Evolutionary conservation across 1,140 invertebrate genomes (phyloP), one percentile per base, ranked within the genome.

Genomic region (Cecropterus lyciades): DNA sequence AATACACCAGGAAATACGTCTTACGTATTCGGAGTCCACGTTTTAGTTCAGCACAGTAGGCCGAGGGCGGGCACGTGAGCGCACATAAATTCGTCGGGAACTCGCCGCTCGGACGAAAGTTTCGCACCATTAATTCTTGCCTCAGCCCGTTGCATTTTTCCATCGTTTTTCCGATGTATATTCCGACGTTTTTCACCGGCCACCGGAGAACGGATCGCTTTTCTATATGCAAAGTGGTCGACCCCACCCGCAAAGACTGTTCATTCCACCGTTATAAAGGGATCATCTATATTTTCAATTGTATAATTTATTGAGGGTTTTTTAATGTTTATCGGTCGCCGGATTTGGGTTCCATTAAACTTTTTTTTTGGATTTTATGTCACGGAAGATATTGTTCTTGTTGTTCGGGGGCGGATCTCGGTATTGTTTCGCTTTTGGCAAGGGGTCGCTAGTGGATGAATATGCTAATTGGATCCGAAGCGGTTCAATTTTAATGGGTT

Each of bases 311-410:
- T 89, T 83, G 73, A 59, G 79, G 85, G 85, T 87, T 80, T 84
- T 78, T 76, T 73, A 73, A 76, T 75, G 77, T 86, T 84, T 87
- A 89, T 89, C 80, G 86, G 85, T 69, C 80, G 72, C 64, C 65
- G 68, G 84, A 84, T 86, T 85, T 80, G 65, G 79, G 68, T 79
- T 75, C 82, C 82, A 85, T 89, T 89, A 87, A 89, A 90, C 87
- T 88, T 85, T 85, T 86, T 85, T 87, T 85, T 82, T 77, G 78
- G 81, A 86, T 90, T 91, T 89, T 87, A 91, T 89, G 76, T 85
- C 65, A 85, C 80, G 87, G 87, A 91, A 91, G 81, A 87, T 87
- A 91, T 89, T 84, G 86, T 78, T 81, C 78, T 83, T 84, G 74
- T 81, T 79, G 79, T 85, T 82, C 66, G 68, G 70, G 67, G 77